Conservation (phyloP, 2,888 invertebrate genomes). For the Amphimallon solstitiale region DNA sequence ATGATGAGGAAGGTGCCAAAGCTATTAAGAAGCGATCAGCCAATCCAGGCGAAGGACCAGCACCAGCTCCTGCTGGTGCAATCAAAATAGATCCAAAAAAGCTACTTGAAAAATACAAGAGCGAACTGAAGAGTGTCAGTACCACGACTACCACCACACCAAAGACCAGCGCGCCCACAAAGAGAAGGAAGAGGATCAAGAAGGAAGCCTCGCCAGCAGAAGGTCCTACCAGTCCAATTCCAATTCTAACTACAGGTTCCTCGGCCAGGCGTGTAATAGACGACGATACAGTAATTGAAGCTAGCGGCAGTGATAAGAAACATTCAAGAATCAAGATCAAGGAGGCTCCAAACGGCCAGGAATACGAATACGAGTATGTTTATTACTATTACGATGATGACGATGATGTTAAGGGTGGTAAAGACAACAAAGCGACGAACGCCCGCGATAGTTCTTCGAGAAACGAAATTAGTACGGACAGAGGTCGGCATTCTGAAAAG, state of each 20-base stretch:
- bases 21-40: conserved; percentile 53
- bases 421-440: conserved; percentile 61
- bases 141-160: conserved; percentile 43
- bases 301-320: conserved; percentile 74
- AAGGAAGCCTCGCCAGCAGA: conserved; percentile 53
- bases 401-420: conserved; percentile 65
- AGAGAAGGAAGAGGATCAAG: conserved; percentile 54
- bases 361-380: conserved; percentile 92
- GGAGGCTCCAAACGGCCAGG: conserved; percentile 89
- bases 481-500: conserved; percentile 46
- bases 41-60: conserved; percentile 50
- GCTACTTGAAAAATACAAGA: conserved; percentile 58
- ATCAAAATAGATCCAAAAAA: conserved; percentile 57
- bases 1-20: conserved; percentile 52
- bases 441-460: conserved; percentile 72
- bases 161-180: conserved; percentile 59
- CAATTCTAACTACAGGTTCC: conserved; percentile 67
- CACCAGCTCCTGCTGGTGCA: conserved; percentile 61
- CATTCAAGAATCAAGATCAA: conserved; percentile 84
- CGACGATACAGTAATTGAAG: conserved; percentile 62
- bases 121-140: conserved; percentile 52
- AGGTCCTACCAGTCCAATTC: conserved; percentile 66
- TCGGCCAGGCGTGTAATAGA: conserved; percentile 49
- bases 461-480: conserved; percentile 62
- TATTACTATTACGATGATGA: conserved; percentile 92